Conservation (phyloP, 2,888 invertebrate species). For the Xylocampa areola region DNA sequence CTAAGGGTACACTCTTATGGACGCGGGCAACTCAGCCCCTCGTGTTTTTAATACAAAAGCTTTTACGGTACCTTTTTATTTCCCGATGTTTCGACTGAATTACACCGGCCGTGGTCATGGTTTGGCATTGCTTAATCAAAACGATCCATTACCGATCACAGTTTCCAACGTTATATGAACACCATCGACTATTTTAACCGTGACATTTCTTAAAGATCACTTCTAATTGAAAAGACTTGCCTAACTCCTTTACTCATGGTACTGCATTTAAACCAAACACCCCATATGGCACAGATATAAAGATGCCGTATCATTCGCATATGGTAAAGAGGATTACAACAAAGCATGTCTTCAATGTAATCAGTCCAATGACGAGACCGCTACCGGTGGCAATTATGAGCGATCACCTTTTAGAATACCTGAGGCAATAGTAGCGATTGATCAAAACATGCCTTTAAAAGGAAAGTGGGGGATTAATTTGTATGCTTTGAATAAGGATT, state of each 20-base stretch:
- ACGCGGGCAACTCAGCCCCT: no score
- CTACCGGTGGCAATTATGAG: constrained; percentile 57
- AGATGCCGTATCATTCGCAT: constrained; percentile 39
- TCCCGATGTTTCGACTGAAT: no score
- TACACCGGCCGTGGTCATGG: no score
- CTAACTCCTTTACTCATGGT: not conserved
- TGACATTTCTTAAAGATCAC: not conserved
- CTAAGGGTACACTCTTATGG: no score
- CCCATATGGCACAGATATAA: constrained; percentile 2
- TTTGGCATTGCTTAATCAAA: no score
- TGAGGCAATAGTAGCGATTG: constrained; percentile 33
- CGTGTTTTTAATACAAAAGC: no score
- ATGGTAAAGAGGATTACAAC: constrained; percentile 72
- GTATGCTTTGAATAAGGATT: constrained; percentile 18
- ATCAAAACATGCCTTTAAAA: constrained; percentile 40
- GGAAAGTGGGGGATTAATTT: constrained; percentile 14
- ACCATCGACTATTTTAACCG: no score
- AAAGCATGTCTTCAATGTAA: constrained; percentile 58
- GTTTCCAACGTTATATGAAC: no score
- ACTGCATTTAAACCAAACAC: constrained; percentile 2
- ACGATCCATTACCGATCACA: no score
- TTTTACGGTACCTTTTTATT: no score
- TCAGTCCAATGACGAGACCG: constrained; percentile 46
- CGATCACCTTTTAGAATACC: constrained; percentile 60
- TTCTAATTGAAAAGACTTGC: not conserved